Percentiles rank a stretch among this genome's conserved stretches.
Evolutionary conservation across 2,113 vertebrate genomes (phyloP).

Genomic region (Hippocampus abdominalis): DNA sequence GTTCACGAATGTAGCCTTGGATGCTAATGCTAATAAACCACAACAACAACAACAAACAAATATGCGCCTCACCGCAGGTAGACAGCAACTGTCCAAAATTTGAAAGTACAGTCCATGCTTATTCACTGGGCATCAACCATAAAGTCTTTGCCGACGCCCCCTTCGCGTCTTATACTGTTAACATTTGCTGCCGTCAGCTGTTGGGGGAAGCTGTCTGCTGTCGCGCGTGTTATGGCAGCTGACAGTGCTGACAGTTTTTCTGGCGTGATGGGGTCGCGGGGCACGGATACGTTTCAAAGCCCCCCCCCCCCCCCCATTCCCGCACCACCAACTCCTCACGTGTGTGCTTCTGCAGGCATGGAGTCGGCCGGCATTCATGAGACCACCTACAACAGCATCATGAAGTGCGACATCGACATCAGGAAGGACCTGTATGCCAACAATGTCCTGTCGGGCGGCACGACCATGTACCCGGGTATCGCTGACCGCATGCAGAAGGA

Average conservation of each 20-base stretch:
- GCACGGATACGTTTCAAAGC: conserved; percentile 2
- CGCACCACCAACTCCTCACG: neutral
- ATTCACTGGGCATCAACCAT: neutral
- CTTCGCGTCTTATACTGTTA: conserved; percentile 7
- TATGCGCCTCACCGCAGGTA: no score
- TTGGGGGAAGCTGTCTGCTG: conserved; percentile 44
- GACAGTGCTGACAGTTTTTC: conserved; percentile 11
- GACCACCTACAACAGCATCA: conserved; percentile 94
- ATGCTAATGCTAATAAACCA: no score
- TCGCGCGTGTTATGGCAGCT: conserved; percentile 56
- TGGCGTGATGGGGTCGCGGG: neutral
- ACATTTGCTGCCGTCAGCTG: conserved; percentile 30
- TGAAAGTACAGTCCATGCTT: neutral
- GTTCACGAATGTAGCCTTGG: no score
- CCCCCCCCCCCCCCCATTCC: neutral
- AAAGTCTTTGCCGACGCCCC: neutral
- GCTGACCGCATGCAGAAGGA: conserved; percentile 94
- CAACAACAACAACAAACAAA: no score
- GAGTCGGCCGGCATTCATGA: conserved; percentile 93
- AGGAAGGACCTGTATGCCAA: conserved; percentile 93
- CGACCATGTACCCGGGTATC: conserved; percentile 93
- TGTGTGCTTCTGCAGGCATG: conserved; percentile 75
- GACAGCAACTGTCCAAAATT: neutral
- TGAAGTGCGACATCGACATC: conserved; percentile 96
- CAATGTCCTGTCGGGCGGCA: conserved; percentile 88